phyloP scores from a whole-genome alignment of 2,797 vertebrate species.

The Anomalospiza imberbis region DNA sequence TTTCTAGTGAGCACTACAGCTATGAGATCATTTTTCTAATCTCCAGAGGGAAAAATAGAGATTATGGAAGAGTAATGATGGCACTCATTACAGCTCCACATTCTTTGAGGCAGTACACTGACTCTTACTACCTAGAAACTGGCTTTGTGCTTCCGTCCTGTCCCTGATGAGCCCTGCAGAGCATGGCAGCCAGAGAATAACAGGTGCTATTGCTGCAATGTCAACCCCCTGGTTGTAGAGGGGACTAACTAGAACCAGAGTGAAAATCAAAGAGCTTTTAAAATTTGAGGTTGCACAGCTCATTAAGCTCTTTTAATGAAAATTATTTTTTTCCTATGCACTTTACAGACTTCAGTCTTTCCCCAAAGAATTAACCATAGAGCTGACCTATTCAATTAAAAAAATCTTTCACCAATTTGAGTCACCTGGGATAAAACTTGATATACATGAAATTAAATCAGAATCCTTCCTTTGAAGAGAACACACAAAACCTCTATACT shows the following conservation, averaged over 20 bases:
- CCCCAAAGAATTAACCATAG: neutral
- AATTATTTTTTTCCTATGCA: neutral
- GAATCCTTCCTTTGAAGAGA: neutral
- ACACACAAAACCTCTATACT: neutral
- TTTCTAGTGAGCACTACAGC: neutral
- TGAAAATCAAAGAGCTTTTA: neutral
- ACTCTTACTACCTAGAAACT: neutral
- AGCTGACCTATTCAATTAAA: slow-evolving; percentile 40
- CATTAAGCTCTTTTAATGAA: slow-evolving; percentile 30
- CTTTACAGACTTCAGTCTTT: neutral
- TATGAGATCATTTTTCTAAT: neutral
- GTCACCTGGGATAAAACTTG: neutral
- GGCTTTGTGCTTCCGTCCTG: neutral
- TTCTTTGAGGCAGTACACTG: neutral
- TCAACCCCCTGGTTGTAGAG: neutral
- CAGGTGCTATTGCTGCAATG: neutral
- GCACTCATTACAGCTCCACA: neutral
- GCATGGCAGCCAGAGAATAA: neutral
- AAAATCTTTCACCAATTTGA: neutral
- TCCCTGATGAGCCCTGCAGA: neutral
- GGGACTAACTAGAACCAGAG: neutral
- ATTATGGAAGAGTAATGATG: neutral
- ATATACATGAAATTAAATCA: slow-evolving; percentile 14
- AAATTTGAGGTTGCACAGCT: neutral
- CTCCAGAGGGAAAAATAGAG: neutral